Evolutionary conservation across 2,888 invertebrate species (phyloP), one percentile per base, ranked within the genome.

Genomic region (Tenthredo notha): DNA sequence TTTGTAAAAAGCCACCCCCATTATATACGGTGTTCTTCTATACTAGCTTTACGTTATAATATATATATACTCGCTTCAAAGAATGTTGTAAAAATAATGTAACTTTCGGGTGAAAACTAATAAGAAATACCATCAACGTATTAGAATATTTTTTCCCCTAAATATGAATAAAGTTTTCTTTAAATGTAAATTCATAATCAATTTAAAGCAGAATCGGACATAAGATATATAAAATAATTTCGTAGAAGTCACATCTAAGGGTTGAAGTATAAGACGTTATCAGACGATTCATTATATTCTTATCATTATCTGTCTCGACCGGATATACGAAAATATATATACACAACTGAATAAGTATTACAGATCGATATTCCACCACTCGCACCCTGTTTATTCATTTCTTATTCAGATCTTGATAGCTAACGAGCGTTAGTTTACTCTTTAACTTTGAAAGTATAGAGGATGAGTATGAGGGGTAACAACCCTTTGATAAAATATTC

Each of bases 1-100:
- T 77, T 77, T 77, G 50, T 77, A 25, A 77, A 77, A 54, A 74
- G 77, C 29, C 50, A 29, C 15, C 18, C n/a, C n/a, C n/a, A n/a
- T 5, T 21, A n/a, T 61, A 61, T 61, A 47, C 50, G 29, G 29
- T 50, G n/a, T 77, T 25, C 37, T 54, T n/a, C 18, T 43, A 43
- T 43, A 43, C 74, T n/a, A n/a, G n/a, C n/a, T 25, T 29, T 37
- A 37, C 72, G 43, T 7, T 2, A 33, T 33, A 33, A 4, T 2
- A 33, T 33, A 33, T 4, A 0, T 2, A 33, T 4, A 33, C 33
- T 12, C 72, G 72, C 72, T 43, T 9, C 65, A 29, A 67, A n/a
- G n/a, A n/a, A n/a, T n/a, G n/a, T n/a, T n/a, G n/a, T n/a, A n/a
- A n/a, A n/a, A n/a, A n/a, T n/a, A n/a, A n/a, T n/a, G n/a, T n/a